Conservation (phyloP, 2,888 invertebrate genomes). For the Mamestra brassicae region DNA sequence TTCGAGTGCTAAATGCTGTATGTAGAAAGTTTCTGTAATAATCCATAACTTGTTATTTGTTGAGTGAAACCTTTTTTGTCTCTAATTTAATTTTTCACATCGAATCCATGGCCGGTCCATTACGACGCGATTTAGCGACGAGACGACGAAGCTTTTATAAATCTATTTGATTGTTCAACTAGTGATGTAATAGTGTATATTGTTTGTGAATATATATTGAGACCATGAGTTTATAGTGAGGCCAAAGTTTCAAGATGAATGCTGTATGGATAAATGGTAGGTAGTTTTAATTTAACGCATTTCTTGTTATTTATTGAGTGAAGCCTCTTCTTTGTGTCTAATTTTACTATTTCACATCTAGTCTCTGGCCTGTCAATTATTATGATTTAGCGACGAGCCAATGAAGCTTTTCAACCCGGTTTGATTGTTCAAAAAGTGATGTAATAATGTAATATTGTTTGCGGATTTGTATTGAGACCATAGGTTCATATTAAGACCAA, state of each 20-base stretch:
- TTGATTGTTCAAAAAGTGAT: constrained; percentile 53
- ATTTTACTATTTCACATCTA: constrained; percentile 78
- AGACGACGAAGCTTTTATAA: too few relatives aligned
- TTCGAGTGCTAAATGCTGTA: neutral
- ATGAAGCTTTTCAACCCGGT: constrained; percentile 54
- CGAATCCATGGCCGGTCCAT: constrained; percentile 77
- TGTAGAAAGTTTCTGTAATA: too few relatives aligned
- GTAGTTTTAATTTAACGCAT: too few relatives aligned
- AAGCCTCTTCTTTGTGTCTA: neutral
- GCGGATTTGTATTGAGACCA: neutral
- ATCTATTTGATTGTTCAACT: too few relatives aligned
- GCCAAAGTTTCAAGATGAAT: too few relatives aligned
- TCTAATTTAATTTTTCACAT: constrained; percentile 75
- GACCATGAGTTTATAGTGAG: constrained; percentile 5
- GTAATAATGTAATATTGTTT: neutral
- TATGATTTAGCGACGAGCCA: constrained; percentile 73
- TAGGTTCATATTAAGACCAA: too few relatives aligned
- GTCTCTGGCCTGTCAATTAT: constrained; percentile 80
- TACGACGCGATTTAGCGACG: constrained; percentile 76
- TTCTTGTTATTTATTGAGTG: neutral
- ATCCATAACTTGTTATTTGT: neutral
- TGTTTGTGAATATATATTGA: constrained; percentile 4
- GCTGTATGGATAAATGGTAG: too few relatives aligned
- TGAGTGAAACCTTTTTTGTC: neutral
- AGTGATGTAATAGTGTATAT: constrained; percentile 20